Evolutionary conservation across 2,888 invertebrate species (phyloP).

Genomic region (Anthrax anthrax): DNA sequence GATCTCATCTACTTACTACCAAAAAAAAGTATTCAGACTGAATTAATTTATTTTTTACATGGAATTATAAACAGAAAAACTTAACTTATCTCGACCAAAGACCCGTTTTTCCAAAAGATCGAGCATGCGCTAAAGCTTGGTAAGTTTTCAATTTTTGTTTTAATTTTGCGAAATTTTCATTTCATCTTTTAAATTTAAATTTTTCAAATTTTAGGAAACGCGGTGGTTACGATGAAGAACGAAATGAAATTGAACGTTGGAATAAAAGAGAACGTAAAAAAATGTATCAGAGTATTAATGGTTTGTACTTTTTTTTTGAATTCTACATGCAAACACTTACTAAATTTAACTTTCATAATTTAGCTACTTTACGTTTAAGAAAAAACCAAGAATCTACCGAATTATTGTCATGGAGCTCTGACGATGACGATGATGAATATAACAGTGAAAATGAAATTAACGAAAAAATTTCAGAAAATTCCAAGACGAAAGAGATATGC

Average conservation of each 20-base stretch:
- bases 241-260: conserved; percentile 29
- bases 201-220: conserved; percentile 24
- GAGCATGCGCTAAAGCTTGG: conserved; percentile 93
- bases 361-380: conserved; percentile 25
- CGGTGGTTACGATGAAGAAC: conserved; percentile 32
- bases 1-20: too few species aligned
- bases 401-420: conserved; percentile 23
- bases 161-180: too few species aligned
- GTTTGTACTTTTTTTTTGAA: conserved; percentile 15
- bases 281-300: conserved; percentile 29
- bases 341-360: background rate
- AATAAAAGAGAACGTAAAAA: conserved; percentile 27
- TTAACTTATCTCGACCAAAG: conserved; percentile 78
- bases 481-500: background rate
- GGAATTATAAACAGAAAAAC: conserved; percentile 43
- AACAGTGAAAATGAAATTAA: background rate
- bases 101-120: conserved; percentile 78
- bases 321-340: background rate
- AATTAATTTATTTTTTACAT: background rate
- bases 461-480: background rate
- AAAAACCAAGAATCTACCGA: conserved; percentile 20
- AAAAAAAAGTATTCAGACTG: background rate
- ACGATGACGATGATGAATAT: conserved; percentile 21
- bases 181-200: too few species aligned
- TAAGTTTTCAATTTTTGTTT: too few species aligned